Base-by-base conservation (phyloP, 2,113 vertebrate genomes). In the Gnathonemus longibarbis region DNA sequence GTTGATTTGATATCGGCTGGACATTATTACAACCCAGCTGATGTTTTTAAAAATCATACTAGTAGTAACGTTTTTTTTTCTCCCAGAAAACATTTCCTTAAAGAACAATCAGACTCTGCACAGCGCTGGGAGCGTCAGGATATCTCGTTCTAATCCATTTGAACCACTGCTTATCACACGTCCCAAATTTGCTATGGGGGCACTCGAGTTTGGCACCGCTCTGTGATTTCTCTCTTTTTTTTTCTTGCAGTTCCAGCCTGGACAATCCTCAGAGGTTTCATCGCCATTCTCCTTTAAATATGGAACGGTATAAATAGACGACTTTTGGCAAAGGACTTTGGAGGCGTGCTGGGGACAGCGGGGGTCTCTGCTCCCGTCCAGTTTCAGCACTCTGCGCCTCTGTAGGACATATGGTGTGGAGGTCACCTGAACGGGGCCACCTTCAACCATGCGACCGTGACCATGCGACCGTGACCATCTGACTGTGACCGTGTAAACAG, bases 351-450 rank as follows among this genome's bases (percentile, higher is more conserved):
- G 88, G 70, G 53, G 27, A 39, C 70, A 39, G 74, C 70, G 13
- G 49, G 66, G 70, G 21, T 48, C 49, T 53, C 88, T 24, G 6
- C 13, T 84, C 31, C 74, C 17, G 6, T 80, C 88, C 70, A 52
- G 45, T 83, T 83, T 89, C 77, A 80, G 48, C 27, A n/a, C 27
- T 52, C 19, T 15, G 17, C 7, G 42, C 49, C 70, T 62, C 52
- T 24, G 8, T 66, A 88, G 49, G 56, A 56, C 87, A 88, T 88
- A 62, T 88, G 87, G 87, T 1, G 19, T 6, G 53, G 50, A 42
- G 85, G 49, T 52, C 31, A 52, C 85, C 85, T 87, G 49, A 87
- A 87, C 85, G 17, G 85, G 85, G 85, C 85, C 85, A 87, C 85
- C 85, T 87, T 87, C 50, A 31, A 42, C 10, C 19, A 52, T 52